Base-by-base conservation (phyloP, 2,888 invertebrate species). In the Nematopogon swammerdamellus region DNA sequence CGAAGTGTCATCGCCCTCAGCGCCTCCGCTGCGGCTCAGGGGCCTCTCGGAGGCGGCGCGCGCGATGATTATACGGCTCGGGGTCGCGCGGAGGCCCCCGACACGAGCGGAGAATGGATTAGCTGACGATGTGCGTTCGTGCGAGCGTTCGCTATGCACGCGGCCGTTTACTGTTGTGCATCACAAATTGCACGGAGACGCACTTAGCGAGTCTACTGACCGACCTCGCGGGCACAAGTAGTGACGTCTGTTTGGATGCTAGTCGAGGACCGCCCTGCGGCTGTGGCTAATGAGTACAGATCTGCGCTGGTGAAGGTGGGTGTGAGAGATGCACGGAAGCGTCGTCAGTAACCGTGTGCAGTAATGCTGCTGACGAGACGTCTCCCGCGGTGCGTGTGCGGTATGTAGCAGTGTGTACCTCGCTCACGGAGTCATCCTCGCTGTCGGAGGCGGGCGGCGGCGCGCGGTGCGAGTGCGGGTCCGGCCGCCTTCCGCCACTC, bases 341-440 rank as follows among this genome's bases (percentile, higher is more conserved):
- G 36, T 3, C 14, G 36, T 14, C 36, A 14, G 36, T n/a, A n/a
- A 3, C 8, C 36, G n/a, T 36, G 11, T 14, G 25, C 10, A 25
- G 25, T 14, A 14, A 36, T 14, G 48, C n/a, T 16, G 18, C 42
- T 11, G 30, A 49, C 43, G 50, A 44, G 48, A 30, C 46, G 16
- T 19, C 44, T 18, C 6, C 17, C 17, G 19, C 4, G 11, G 36
- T 14, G 36, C 8, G n/a, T 6, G 25, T 25, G 25, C 25, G 25
- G 25, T 36, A 36, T 36, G 8, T 14, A 14, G 36, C 36, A 36
- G 50, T 52, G 67, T 80, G 86, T 88, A 95, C 95, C 92, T 95
- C 95, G 67, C 94, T 95, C 73, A 92, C 92, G 81, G 95, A 95
- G 76, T 95, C 95, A 81, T 95, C 95, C 77, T 95, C 95, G 76